A percentile compares a stretch with the other conserved stretches of the same genome.
Conservation (phyloP, 2,888 invertebrate genomes). For the Cryptus viduatorius region DNA sequence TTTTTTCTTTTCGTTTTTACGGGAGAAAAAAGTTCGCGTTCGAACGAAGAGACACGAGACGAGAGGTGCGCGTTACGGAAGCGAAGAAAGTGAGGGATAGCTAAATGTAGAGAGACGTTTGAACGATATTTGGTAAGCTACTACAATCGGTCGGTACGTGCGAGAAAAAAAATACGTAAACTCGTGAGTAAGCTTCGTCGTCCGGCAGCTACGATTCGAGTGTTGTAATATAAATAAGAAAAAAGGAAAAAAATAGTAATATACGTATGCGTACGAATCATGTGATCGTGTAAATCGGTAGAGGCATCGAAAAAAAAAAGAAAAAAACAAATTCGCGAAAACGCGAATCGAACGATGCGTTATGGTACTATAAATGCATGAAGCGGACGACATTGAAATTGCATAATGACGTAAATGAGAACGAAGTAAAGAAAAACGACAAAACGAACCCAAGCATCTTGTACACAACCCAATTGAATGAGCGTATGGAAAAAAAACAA, state of each 20-base stretch:
- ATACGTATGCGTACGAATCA: conserved; percentile 77
- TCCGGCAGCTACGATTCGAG: conserved; percentile 72
- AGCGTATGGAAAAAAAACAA: conserved; percentile 51
- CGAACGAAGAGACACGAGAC: conserved; percentile 5
- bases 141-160: conserved; percentile 38
- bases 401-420: conserved; percentile 48
- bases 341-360: conserved; percentile 24
- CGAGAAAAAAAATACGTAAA: not conserved
- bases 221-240: conserved; percentile 72
- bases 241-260: conserved; percentile 22
- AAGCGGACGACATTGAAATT: conserved; percentile 24
- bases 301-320: conserved; percentile 57
- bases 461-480: conserved; percentile 73
- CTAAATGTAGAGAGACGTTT: conserved; percentile 59
- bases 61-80: not conserved
- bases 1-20: not conserved
- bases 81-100: conserved; percentile 69
- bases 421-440: conserved; percentile 37
- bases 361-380: conserved; percentile 17
- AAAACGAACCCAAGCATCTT: conserved; percentile 69
- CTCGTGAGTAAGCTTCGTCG: conserved; percentile 22
- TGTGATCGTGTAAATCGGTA: conserved; percentile 77
- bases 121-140: conserved; percentile 70
- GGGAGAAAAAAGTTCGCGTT: not conserved
- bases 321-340: conserved; percentile 66